Conservation (phyloP, 2,888 invertebrate species). For the Rhagium mordax region DNA sequence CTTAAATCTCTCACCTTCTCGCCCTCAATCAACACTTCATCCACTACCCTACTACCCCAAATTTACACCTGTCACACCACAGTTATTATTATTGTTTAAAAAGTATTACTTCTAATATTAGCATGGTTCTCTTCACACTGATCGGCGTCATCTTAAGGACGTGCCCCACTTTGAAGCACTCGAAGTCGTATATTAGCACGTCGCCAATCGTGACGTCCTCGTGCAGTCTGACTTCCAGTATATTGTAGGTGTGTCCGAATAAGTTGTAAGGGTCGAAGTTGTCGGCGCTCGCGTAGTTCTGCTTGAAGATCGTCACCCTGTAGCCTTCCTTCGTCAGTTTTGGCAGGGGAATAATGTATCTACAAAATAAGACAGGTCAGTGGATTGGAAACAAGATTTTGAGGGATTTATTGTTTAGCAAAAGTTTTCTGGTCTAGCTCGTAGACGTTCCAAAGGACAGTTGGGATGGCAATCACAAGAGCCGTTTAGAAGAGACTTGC, state of each 20-base stretch:
- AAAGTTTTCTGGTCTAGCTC: too few relatives aligned
- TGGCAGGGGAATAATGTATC: conserved; percentile 70
- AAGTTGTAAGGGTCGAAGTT: conserved; percentile 65
- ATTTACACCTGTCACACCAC: too few relatives aligned
- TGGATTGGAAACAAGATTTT: too few relatives aligned
- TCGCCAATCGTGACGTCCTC: conserved; percentile 70
- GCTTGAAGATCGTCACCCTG: conserved; percentile 69
- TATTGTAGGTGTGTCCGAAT: conserved; percentile 69
- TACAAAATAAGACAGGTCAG: conserved; percentile 53
- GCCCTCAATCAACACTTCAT: too few relatives aligned
- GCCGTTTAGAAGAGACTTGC: too few relatives aligned
- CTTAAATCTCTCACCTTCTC: too few relatives aligned
- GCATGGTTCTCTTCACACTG: conserved; percentile 67
- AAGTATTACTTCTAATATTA: conserved; percentile 70
- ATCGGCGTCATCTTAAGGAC: conserved; percentile 69
- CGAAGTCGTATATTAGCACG: conserved; percentile 70
- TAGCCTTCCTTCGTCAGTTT: conserved; percentile 69
- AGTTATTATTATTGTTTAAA: too few relatives aligned
- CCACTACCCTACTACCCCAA: too few relatives aligned
- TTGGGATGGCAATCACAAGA: too few relatives aligned
- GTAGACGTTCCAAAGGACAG: too few relatives aligned
- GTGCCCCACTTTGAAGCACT: conserved; percentile 66
- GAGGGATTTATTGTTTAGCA: too few relatives aligned
- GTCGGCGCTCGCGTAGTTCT: conserved; percentile 52
- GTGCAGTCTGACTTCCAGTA: conserved; percentile 69